Percentiles rank a stretch among this genome's conserved stretches.
Conservation (phyloP, 2,113 vertebrate genomes). For the Aramus guarauna region DNA sequence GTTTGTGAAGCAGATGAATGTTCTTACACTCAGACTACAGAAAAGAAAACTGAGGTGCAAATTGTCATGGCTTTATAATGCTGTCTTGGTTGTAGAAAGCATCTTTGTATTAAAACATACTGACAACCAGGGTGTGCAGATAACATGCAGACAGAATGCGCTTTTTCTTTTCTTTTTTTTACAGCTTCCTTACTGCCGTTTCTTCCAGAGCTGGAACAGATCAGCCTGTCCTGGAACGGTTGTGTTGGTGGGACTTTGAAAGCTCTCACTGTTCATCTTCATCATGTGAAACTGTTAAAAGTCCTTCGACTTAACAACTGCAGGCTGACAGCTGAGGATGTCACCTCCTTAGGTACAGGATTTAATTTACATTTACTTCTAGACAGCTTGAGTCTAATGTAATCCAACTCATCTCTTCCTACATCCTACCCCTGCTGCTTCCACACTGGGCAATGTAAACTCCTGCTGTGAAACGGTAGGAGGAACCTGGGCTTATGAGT, state of each 20-base stretch:
- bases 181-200: conserved; percentile 66
- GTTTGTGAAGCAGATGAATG: background rate
- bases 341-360: conserved; percentile 77
- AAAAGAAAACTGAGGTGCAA: background rate
- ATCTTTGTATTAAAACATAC: background rate
- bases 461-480: background rate
- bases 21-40: background rate
- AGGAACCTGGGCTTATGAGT: background rate
- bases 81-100: background rate
- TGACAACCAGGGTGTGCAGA: background rate
- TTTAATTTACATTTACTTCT: background rate
- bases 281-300: conserved; percentile 73
- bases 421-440: background rate
- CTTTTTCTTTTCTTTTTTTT: background rate
- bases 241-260: conserved; percentile 78
- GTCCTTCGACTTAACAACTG: conserved; percentile 81
- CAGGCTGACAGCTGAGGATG: conserved; percentile 77
- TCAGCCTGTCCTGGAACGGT: conserved; percentile 89
- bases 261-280: conserved; percentile 75
- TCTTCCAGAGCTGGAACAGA: conserved; percentile 81
- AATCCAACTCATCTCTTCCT: background rate
- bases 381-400: background rate
- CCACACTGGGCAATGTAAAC: background rate
- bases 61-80: background rate
- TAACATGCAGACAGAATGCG: background rate